These are phyloP conservation scores for Parnassius glacialis DNA, from an alignment of 2,888 invertebrate genomes.

Conservation along the genomic window DNA sequence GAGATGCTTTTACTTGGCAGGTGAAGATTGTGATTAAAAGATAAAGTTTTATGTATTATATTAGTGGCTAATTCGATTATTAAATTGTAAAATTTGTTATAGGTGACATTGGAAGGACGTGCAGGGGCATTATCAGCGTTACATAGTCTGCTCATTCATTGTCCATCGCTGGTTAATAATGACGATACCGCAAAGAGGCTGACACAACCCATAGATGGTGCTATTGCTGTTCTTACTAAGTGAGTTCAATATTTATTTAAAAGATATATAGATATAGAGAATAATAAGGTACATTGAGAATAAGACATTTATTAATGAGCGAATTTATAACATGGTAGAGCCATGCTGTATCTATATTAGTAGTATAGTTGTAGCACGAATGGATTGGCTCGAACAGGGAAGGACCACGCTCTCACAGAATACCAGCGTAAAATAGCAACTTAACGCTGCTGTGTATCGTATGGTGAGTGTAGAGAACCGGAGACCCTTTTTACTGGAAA, in stretches of 20 bases:
- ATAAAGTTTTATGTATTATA: neutral
- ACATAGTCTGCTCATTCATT: slow-evolving; percentile 95
- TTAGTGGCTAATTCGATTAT: neutral
- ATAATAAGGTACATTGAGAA: neutral
- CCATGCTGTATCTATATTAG: too few relatives aligned
- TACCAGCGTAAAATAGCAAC: too few relatives aligned
- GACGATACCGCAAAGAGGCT: slow-evolving; percentile 94
- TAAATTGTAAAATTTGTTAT: slow-evolving; percentile 9
- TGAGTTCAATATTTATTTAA: slow-evolving; percentile 64
- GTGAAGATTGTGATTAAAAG: slow-evolving; percentile 51
- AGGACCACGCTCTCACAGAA: too few relatives aligned
- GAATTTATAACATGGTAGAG: too few relatives aligned
- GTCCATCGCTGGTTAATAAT: slow-evolving; percentile 94
- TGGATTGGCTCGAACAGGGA: too few relatives aligned
- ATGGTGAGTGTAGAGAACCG: too few relatives aligned
- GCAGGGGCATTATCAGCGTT: slow-evolving; percentile 98
- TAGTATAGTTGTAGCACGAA: too few relatives aligned
- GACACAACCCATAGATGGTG: slow-evolving; percentile 94
- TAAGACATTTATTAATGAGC: too few relatives aligned
- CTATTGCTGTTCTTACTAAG: slow-evolving; percentile 96
- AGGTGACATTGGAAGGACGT: slow-evolving; percentile 96
- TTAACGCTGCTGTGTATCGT: too few relatives aligned
- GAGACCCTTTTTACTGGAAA: too few relatives aligned
- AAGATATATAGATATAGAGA: too few relatives aligned
- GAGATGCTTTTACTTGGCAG: slow-evolving; percentile 99